These are phyloP conservation scores for Cossypha caffra DNA, from an alignment of 2,797 vertebrate genomes.

Conservation along the genomic window DNA sequence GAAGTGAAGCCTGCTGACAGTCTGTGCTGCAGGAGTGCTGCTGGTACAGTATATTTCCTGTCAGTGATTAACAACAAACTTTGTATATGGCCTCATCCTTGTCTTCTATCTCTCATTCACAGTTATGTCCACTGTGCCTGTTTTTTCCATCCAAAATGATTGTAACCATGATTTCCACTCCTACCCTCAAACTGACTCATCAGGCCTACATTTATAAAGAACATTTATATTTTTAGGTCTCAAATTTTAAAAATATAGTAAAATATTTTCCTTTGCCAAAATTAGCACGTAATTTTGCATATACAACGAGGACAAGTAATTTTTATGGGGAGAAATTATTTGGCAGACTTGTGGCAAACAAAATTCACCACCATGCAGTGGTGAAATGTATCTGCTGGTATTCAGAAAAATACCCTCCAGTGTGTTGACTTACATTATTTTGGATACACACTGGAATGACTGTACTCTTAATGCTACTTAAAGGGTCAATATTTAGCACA, in stretches of 20 bases:
- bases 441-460: background rate
- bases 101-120: background rate
- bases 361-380: background rate
- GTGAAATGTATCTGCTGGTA: background rate
- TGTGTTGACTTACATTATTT: background rate
- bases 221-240: background rate
- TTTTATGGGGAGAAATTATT: background rate
- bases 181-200: background rate
- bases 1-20: background rate
- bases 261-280: background rate
- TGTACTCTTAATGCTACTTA: slow-evolving; percentile 10
- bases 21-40: background rate
- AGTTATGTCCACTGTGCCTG: background rate
- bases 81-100: background rate
- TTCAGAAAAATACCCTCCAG: background rate
- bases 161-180: background rate
- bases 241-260: background rate
- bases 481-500: slow-evolving; percentile 52
- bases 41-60: background rate
- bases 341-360: background rate
- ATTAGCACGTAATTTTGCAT: background rate
- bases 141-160: background rate
- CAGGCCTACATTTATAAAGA: background rate
- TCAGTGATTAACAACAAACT: background rate
- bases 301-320: background rate